Evolutionary conservation across 2,113 vertebrate species (phyloP), one percentile per base, ranked within the genome.

Genomic region (Syngnathus floridae): DNA sequence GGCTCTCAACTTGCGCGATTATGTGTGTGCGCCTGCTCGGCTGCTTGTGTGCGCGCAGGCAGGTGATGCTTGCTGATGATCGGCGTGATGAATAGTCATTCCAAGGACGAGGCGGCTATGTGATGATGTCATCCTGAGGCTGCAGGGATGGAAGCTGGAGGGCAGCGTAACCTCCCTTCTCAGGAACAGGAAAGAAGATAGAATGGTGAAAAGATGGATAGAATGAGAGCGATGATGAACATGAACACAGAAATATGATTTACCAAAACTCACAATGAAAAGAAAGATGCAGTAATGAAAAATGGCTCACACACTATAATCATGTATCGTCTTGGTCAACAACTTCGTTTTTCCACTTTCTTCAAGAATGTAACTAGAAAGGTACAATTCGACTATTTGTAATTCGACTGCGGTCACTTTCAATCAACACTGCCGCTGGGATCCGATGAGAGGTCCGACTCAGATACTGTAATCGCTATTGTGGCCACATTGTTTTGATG

Each of bases 371-470:
- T 81, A 82, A 85, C 85, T 75, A 84, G 76, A 70, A 65, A 77
- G 79, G 75, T 81, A 70, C 84, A 85, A 87, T 87, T 79, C 84
- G 72, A 75, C 64, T 76, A 79, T 73, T 81, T 81, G 76, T 85
- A 85, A 84, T 88, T 86, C 86, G 73, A 83, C 61, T 65, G 77
- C 83, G 86, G 84, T 85, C 85, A 84, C 79, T 80, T 87, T 86
- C 84, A 87, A 84, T 87, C 80, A 85, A 75, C 76, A 70, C 62
- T 51, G 68, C 60, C 66, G 72, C 69, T 76, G 62, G 14, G 67
- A 82, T 76, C 73, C 76, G 84, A 84, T 87, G 77, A 82, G 68
- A 73, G 65, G 40, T 45, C 14, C 78, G 65, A 59, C 64, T 65
- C 63, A 65, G 64, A 62, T 76, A 35, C 26, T 8, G 54, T 17